Evolutionary conservation across 2,797 vertebrate species (phyloP).

Genomic region (Acomys russatus): DNA sequence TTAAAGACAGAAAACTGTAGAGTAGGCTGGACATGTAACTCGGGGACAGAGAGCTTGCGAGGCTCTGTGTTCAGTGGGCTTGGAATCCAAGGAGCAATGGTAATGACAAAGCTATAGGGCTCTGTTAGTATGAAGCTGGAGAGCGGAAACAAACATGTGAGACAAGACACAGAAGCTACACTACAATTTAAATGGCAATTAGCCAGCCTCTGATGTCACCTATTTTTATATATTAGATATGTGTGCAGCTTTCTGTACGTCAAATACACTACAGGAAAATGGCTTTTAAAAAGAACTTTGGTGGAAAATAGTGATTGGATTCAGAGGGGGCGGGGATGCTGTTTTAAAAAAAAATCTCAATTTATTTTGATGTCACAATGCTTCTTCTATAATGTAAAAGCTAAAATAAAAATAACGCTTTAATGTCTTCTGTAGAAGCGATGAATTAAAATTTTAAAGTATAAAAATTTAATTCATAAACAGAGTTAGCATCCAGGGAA

Average conservation of each 20-base stretch:
- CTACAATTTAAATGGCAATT: slow-evolving; percentile 44
- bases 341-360: slow-evolving; percentile 18
- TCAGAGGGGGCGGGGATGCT: background rate
- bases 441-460: slow-evolving; percentile 47
- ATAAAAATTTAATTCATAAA: slow-evolving; percentile 40
- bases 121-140: background rate
- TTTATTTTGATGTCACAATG: slow-evolving; percentile 9
- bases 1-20: slow-evolving; percentile 9
- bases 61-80: background rate
- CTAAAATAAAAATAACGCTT: slow-evolving; percentile 58
- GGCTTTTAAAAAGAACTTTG: background rate
- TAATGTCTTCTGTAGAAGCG: background rate
- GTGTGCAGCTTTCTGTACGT: background rate
- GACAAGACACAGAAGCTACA: background rate
- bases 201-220: background rate
- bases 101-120: background rate
- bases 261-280: background rate
- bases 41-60: background rate
- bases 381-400: slow-evolving; percentile 18
- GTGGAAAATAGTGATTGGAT: slow-evolving; percentile 21
- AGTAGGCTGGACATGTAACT: background rate
- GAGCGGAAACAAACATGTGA: background rate
- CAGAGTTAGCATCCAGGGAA: background rate
- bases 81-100: background rate
- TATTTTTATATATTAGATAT: background rate